These are phyloP conservation scores for Hypomecis punctinalis DNA, from an alignment of 2,888 invertebrate genomes.

Conservation along the genomic window DNA sequence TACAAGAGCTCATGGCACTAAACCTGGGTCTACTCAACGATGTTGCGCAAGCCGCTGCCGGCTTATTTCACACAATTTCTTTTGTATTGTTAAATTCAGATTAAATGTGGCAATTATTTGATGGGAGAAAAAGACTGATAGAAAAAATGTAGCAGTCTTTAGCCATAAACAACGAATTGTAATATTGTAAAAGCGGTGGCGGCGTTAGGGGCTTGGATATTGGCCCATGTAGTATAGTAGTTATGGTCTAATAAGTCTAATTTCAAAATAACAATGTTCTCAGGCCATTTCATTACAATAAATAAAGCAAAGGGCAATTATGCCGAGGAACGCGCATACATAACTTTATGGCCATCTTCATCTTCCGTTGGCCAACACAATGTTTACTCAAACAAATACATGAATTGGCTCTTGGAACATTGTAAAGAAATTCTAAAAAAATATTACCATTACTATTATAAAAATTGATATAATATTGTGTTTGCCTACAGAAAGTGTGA, in stretches of 20 bases:
- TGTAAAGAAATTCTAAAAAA: constrained; percentile 39
- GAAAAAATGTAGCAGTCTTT: too few species aligned
- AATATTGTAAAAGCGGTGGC: too few species aligned
- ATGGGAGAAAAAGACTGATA: too few species aligned
- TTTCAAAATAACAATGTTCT: constrained; percentile 55
- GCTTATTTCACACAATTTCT: too few species aligned
- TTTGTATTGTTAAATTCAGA: too few species aligned
- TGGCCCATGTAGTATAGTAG: too few species aligned
- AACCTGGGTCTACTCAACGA: too few species aligned
- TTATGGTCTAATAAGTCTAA: too few species aligned
- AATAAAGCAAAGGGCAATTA: neutral
- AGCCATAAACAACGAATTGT: too few species aligned
- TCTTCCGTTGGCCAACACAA: constrained; percentile 63
- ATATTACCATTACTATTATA: neutral
- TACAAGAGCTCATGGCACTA: too few species aligned
- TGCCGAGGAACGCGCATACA: neutral
- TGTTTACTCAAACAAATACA: constrained; percentile 48
- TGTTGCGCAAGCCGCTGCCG: too few species aligned
- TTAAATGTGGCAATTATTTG: too few species aligned
- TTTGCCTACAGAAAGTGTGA: constrained; percentile 78
- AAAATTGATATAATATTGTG: constrained; percentile 57
- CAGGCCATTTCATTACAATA: constrained; percentile 66
- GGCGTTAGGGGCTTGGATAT: neutral
- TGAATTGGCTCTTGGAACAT: constrained; percentile 68
- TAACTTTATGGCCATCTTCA: constrained; percentile 22